Percentiles rank a stretch among this genome's conserved stretches.
phyloP scores from a whole-genome alignment of 2,113 vertebrate genomes.

The Stigmatopora argus region DNA sequence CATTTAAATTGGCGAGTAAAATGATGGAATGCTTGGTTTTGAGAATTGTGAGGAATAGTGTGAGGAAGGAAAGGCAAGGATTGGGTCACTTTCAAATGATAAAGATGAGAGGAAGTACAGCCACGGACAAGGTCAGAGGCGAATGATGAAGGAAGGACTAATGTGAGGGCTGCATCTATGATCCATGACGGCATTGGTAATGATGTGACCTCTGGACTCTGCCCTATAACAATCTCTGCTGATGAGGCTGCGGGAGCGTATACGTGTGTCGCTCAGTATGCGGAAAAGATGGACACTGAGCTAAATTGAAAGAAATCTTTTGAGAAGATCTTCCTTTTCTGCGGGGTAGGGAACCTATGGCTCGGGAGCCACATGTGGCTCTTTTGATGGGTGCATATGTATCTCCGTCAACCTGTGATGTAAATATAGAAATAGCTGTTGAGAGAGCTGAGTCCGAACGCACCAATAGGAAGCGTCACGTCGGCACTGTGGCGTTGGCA shows the following conservation, averaged over 20 bases:
- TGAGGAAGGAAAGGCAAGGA: conserved; percentile 30
- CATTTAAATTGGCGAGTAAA: conserved; percentile 49
- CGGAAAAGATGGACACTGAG: neutral
- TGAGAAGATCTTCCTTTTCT: neutral
- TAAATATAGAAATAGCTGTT: too few relatives aligned
- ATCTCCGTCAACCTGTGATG: too few relatives aligned
- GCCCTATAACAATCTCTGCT: conserved; percentile 40
- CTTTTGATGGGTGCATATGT: too few relatives aligned
- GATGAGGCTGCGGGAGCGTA: conserved; percentile 23
- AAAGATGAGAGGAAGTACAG: conserved; percentile 47
- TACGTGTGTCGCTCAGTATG: neutral
- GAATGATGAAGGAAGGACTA: conserved; percentile 47
- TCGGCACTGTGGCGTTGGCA: too few relatives aligned
- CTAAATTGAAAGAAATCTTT: neutral
- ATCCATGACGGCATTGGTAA: conserved; percentile 53
- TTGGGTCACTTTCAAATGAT: conserved; percentile 46
- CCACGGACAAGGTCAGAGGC: conserved; percentile 50
- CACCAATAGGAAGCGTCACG: too few relatives aligned
- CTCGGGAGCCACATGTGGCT: too few relatives aligned
- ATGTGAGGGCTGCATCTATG: conserved; percentile 47
- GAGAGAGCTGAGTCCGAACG: too few relatives aligned
- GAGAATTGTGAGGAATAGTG: conserved; percentile 12
- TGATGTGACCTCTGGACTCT: conserved; percentile 48
- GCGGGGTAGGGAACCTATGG: too few relatives aligned
- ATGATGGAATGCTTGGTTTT: conserved; percentile 42